phyloP scores from a whole-genome alignment of 2,888 invertebrate genomes.

The Pediacus dermestoides region DNA sequence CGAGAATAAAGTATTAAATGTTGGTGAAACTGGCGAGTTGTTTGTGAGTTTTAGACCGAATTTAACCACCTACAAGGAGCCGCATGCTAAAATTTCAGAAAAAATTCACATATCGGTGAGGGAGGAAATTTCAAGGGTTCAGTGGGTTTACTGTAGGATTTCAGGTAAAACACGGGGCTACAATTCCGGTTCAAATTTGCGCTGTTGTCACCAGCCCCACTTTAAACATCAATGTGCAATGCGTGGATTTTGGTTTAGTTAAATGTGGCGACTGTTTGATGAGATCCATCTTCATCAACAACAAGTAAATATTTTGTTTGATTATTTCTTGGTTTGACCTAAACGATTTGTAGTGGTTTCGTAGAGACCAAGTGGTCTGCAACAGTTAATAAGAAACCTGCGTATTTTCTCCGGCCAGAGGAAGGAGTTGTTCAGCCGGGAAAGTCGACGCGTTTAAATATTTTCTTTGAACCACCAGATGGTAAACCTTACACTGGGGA shows the following conservation, averaged over 20 bases:
- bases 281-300: conserved; percentile 54
- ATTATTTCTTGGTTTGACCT: conserved; percentile 9
- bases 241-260: conserved; percentile 57
- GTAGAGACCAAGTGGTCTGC: conserved; percentile 58
- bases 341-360: conserved; percentile 50
- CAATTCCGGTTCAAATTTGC: conserved; percentile 56
- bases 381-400: conserved; percentile 21
- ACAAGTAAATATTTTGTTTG: conserved; percentile 51
- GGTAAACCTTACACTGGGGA: conserved; percentile 46
- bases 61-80: conserved; percentile 46
- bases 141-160: no score
- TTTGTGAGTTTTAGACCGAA: conserved; percentile 56
- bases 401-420: conserved; percentile 40
- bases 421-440: conserved; percentile 54
- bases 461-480: conserved; percentile 57
- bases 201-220: conserved; percentile 59
- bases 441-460: conserved; percentile 52
- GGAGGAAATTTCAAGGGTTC: no score
- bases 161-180: conserved; percentile 57
- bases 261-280: conserved; percentile 58
- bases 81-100: conserved; percentile 44
- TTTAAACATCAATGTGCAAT: conserved; percentile 48
- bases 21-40: conserved; percentile 53
- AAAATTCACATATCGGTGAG: no score
- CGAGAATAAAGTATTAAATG: conserved; percentile 47